phyloP scores from a whole-genome alignment of 1,140 invertebrate species.

The Diplogasteroides magnus region DNA sequence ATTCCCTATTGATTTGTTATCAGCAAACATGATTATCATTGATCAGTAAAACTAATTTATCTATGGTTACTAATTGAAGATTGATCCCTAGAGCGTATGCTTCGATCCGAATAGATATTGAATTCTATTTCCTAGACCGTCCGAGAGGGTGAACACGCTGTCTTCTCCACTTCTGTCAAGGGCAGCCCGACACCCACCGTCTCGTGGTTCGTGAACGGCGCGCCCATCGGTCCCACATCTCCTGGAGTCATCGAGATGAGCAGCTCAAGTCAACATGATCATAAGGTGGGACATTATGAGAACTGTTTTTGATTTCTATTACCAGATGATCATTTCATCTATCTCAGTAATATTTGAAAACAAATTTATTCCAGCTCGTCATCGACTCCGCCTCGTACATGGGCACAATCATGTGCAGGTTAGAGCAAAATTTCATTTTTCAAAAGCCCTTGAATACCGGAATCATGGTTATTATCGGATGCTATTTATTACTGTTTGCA shows the following conservation, averaged over 20 bases:
- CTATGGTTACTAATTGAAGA: too few relatives aligned
- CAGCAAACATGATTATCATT: background rate
- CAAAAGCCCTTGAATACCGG: background rate
- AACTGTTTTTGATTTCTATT: too few relatives aligned
- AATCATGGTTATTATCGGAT: too few relatives aligned
- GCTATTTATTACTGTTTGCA: too few relatives aligned
- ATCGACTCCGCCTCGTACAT: constrained; percentile 46
- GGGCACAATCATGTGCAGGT: constrained; percentile 50
- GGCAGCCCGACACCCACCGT: constrained; percentile 47
- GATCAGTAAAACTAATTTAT: background rate
- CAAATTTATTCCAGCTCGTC: constrained; percentile 1
- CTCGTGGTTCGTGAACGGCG: constrained; percentile 47
- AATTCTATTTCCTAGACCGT: constrained; percentile 39
- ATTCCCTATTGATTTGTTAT: too few relatives aligned
- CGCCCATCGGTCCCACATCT: constrained; percentile 33
- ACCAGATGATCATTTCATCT: too few relatives aligned
- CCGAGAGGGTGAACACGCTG: constrained; percentile 47
- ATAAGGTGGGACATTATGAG: too few relatives aligned
- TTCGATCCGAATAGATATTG: too few relatives aligned
- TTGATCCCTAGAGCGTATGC: too few relatives aligned
- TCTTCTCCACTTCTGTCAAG: constrained; percentile 48
- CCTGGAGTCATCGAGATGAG: constrained; percentile 37
- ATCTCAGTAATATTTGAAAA: background rate
- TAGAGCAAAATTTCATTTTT: background rate
- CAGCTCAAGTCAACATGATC: background rate